Evolutionary conservation across 2,797 vertebrate genomes (phyloP).

Genomic region (Mus caroli): DNA sequence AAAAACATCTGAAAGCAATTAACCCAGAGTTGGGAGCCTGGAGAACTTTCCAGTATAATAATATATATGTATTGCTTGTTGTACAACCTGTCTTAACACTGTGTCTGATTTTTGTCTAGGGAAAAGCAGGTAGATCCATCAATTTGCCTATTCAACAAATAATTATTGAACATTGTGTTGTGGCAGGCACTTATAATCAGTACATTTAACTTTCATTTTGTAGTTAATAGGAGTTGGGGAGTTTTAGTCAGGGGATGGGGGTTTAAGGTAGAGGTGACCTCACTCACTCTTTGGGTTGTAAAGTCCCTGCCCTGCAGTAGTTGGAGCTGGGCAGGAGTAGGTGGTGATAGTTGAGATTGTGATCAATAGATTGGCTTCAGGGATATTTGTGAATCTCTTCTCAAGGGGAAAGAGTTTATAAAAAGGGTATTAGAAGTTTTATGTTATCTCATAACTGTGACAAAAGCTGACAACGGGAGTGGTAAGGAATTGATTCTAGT

Average conservation of each 20-base stretch:
- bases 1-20: conserved; percentile 13
- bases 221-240: conserved; percentile 43
- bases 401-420: background rate
- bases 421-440: background rate
- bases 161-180: conserved; percentile 13
- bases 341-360: conserved; percentile 1
- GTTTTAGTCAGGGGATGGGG: conserved; percentile 10
- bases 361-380: background rate
- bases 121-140: background rate
- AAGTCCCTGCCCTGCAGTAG: conserved; percentile 35
- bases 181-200: background rate
- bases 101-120: conserved; percentile 41
- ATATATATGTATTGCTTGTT: conserved; percentile 29
- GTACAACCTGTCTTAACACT: conserved; percentile 23
- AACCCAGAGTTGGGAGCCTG: background rate
- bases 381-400: conserved; percentile 22
- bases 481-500: background rate
- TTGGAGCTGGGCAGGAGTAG: background rate
- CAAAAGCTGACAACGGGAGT: background rate
- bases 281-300: background rate
- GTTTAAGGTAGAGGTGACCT: background rate
- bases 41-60: conserved; percentile 36
- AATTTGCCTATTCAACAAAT: background rate
- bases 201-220: conserved; percentile 48
- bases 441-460: background rate